phyloP scores from a whole-genome alignment of 2,113 vertebrate species.

The Platanista minor region DNA sequence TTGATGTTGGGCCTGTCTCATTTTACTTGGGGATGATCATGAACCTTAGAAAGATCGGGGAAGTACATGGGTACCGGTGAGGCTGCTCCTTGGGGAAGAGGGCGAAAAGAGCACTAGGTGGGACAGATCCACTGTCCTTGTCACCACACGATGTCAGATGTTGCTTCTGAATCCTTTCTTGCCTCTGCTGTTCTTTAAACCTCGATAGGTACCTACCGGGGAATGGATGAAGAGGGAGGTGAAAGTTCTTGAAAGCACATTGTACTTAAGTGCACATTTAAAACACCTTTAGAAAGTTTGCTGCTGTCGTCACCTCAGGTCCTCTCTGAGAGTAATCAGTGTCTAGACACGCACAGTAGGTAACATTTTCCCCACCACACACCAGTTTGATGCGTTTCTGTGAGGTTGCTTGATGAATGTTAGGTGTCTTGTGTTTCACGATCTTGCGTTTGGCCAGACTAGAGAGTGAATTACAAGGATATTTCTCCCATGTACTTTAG shows the following conservation, averaged over 20 bases:
- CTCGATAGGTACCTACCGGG: background rate
- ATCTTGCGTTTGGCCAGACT: conserved; percentile 20
- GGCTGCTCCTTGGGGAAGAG: background rate
- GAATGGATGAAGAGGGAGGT: background rate
- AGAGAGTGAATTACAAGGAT: conserved; percentile 3
- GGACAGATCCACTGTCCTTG: background rate
- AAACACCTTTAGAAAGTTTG: background rate
- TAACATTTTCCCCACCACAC: background rate
- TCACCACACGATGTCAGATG: background rate
- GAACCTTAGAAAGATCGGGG: background rate
- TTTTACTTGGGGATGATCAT: background rate
- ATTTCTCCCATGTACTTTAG: background rate
- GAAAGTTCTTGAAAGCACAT: background rate
- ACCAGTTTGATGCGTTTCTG: background rate
- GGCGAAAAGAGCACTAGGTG: too few relatives aligned
- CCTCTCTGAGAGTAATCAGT: conserved; percentile 19
- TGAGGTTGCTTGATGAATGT: conserved; percentile 8
- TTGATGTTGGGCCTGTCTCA: background rate
- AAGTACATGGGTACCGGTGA: background rate
- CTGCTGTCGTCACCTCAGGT: conserved; percentile 35
- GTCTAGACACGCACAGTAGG: background rate
- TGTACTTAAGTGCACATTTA: background rate
- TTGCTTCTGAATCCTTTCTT: background rate
- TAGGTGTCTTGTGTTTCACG: background rate
- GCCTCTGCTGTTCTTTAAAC: conserved; percentile 5